Base-by-base conservation (phyloP, 2,113 vertebrate species). In the Saccopteryx bilineata region DNA sequence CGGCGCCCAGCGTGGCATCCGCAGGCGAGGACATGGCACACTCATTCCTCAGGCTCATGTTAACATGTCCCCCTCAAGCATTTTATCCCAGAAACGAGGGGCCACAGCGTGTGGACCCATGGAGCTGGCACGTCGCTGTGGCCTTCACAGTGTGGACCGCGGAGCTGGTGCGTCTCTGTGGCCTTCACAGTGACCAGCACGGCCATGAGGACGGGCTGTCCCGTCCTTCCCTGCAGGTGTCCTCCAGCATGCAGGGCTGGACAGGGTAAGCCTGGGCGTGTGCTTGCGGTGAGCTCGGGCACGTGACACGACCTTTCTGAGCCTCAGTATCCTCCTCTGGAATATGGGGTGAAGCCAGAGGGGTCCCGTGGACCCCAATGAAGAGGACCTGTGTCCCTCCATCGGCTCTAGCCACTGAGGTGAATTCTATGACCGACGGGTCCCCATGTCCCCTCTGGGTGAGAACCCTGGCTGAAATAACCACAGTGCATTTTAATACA, bases 1-100 rank as follows among this genome's bases (percentile, higher is more conserved):
- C 5, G 3, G 85, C 7, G 2, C 60, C 48, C 5, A 0, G 0
- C 14, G 2, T 0, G 5, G 4, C 3, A 24, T n/a, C 71, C 4
- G 8, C 0, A 12, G 72, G 12, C 1, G 3, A 7, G 69, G 56
- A 1, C 0, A 0, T 9, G 78, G 33, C 14, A 0, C n/a, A 19
- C 14, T 4, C 11, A 8, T 9, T 11, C 24, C 87, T 52, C 31
- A 0, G 50, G 28, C 66, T 4, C 1, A 2, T 5, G 0, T 50
- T 9, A n/a, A n/a, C n/a, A n/a, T n/a, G 28, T 39, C 1, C 6
- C 9, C 14, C 50, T 52, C 2, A 54, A 33, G 50, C 31, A 39
- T 33, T 7, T 14, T 71, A 66, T 9, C 46, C 85, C n/a, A 7
- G 10, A 31, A 52, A 6, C 12, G 28, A 1, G 1, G 9, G 63